Conservation (phyloP, 2,113 vertebrate genomes). For the human region DNA sequence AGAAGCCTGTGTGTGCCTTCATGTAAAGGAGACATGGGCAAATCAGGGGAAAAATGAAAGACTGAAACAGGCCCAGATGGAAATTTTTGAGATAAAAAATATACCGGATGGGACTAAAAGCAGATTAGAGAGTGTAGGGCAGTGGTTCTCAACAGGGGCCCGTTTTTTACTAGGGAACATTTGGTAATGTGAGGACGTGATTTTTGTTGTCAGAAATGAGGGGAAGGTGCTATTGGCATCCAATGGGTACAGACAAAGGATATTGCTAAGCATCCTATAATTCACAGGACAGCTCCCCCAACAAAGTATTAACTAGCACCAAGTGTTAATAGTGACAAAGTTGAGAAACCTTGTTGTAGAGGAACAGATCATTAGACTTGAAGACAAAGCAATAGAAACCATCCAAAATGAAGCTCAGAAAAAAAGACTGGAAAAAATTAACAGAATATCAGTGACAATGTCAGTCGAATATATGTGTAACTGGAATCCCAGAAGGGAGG, state of each 20-base stretch:
- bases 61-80: background rate
- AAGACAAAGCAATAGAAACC: background rate
- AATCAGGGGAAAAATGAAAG: background rate
- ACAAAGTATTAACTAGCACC: background rate
- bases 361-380: background rate
- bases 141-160: background rate
- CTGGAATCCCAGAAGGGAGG: background rate
- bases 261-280: background rate
- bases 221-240: background rate
- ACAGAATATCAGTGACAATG: background rate
- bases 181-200: background rate
- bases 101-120: background rate
- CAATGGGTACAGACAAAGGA: background rate
- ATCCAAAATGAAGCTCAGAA: background rate
- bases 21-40: background rate
- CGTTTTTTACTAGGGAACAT: background rate
- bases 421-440: background rate
- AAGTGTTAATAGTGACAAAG: background rate
- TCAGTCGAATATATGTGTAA: background rate
- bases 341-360: background rate
- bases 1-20: background rate
- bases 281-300: background rate
- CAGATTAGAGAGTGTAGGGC: background rate
- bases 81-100: background rate
- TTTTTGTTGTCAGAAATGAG: background rate